Conservation (phyloP, 2,888 invertebrate genomes). For the Panzeria rudis region DNA sequence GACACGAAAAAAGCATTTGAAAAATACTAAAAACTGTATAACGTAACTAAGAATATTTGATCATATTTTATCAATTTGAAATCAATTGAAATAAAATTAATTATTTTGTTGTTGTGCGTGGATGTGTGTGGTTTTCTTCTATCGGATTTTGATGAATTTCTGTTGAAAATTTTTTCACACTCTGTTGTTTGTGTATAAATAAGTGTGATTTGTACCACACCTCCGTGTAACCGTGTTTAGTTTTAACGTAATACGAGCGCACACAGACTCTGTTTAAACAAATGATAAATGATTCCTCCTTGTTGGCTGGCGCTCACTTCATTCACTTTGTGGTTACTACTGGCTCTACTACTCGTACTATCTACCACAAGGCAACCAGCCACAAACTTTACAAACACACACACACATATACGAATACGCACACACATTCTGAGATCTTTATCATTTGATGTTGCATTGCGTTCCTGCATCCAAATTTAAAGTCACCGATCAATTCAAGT, state of each 20-base stretch:
- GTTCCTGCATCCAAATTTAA: conserved; percentile 65
- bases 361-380: conserved; percentile 30
- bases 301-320: conserved; percentile 64
- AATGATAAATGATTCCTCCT: conserved; percentile 69
- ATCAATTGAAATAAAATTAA: conserved; percentile 68
- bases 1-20: too few relatives aligned
- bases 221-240: conserved; percentile 47
- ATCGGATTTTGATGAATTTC: conserved; percentile 58
- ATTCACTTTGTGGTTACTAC: conserved; percentile 37
- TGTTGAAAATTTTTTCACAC: conserved; percentile 72
- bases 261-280: conserved; percentile 31
- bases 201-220: conserved; percentile 68
- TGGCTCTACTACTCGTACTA: conserved; percentile 16
- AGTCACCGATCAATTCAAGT: conserved; percentile 62
- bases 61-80: conserved; percentile 54
- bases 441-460: conserved; percentile 63
- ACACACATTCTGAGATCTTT: conserved; percentile 53
- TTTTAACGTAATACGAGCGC: conserved; percentile 32
- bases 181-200: conserved; percentile 9
- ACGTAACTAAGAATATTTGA: background rate
- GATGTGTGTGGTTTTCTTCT: conserved; percentile 13
- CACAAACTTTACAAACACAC: conserved; percentile 5
- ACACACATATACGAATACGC: background rate
- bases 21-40: background rate
- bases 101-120: conserved; percentile 49